phyloP scores from a whole-genome alignment of 2,113 vertebrate genomes.

The Sterrhoptilus dennistouni region DNA sequence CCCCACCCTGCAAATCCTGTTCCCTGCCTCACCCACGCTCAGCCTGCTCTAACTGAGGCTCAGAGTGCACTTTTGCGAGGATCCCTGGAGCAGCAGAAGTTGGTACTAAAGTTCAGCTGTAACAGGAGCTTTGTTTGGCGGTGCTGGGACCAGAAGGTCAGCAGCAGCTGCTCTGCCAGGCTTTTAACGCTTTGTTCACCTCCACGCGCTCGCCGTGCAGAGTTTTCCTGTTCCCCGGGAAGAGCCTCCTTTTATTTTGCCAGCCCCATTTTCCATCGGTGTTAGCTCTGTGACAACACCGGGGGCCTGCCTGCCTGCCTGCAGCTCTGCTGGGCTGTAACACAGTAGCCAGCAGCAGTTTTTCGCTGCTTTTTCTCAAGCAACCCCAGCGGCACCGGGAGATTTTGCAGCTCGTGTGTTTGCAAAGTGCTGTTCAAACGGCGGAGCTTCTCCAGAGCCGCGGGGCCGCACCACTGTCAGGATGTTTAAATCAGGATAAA shows the following conservation, averaged over 20 bases:
- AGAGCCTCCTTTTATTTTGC: background rate
- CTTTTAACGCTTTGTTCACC: constrained; percentile 69
- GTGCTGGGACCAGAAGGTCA: constrained; percentile 65
- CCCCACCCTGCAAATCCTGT: rapidly evolving
- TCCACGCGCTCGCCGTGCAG: background rate
- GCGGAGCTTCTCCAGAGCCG: background rate
- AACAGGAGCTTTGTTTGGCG: constrained; percentile 67
- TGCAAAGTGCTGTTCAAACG: background rate
- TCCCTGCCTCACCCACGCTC: rapidly evolving
- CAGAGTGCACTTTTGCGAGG: constrained; percentile 47
- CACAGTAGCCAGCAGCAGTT: background rate
- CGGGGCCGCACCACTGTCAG: background rate
- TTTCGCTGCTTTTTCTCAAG: background rate
- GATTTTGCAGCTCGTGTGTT: background rate
- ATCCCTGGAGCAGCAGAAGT: constrained; percentile 61
- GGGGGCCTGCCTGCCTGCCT: background rate
- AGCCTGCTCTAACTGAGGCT: rapidly evolving
- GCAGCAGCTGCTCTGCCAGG: constrained; percentile 62
- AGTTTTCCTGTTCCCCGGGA: background rate
- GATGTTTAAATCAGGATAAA: background rate
- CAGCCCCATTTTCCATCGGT: background rate
- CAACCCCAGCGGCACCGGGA: background rate
- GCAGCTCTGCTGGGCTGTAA: background rate
- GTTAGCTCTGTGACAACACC: background rate
- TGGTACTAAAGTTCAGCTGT: constrained; percentile 70